Evolutionary conservation across 2,888 invertebrate genomes (phyloP).

Genomic region (Xestobium rufovillosum): DNA sequence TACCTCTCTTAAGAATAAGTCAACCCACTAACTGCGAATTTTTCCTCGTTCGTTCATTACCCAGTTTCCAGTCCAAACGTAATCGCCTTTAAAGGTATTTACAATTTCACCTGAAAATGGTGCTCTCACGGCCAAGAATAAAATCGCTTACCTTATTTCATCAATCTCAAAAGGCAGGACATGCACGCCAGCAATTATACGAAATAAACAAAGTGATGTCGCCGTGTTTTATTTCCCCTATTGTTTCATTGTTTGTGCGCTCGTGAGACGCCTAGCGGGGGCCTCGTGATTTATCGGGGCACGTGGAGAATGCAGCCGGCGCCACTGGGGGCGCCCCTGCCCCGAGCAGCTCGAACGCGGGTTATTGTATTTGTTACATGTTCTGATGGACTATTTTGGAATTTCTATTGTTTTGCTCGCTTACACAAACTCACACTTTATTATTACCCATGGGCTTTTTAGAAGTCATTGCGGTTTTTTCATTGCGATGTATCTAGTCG

Average conservation of each 20-base stretch:
- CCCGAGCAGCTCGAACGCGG: conserved; percentile 27
- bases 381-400: conserved; percentile 38
- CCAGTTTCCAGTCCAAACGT: too few species aligned
- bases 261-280: conserved; percentile 43
- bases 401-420: conserved; percentile 42
- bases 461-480: conserved; percentile 25
- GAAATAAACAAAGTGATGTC: conserved; percentile 44
- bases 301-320: conserved; percentile 43
- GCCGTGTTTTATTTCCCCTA: conserved; percentile 44
- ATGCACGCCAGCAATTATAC: conserved; percentile 41
- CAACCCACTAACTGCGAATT: too few species aligned
- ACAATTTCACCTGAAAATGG: too few species aligned
- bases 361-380: conserved; percentile 35
- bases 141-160: too few species aligned
- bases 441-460: conserved; percentile 26
- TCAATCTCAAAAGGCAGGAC: conserved; percentile 27
- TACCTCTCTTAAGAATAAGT: too few species aligned
- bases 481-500: too few species aligned
- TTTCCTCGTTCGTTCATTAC: too few species aligned
- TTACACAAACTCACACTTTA: conserved; percentile 27
- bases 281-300: conserved; percentile 45
- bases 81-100: too few species aligned
- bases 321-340: conserved; percentile 44
- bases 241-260: conserved; percentile 44
- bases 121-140: too few species aligned